Evolutionary conservation across 2,888 invertebrate genomes (phyloP).

Genomic region (Folsomia manolachei): DNA sequence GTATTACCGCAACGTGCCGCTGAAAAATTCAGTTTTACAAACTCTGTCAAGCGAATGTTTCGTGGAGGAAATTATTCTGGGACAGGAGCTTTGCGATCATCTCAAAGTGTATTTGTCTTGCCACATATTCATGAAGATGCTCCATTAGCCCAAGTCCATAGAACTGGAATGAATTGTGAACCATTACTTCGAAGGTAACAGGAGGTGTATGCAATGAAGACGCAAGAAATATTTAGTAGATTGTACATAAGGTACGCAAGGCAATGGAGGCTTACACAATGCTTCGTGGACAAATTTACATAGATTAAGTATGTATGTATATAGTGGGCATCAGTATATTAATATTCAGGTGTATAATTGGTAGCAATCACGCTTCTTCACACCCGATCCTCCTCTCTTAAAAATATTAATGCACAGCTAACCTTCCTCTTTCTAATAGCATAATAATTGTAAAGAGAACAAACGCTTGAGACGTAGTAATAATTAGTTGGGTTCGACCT

Average conservation of each 20-base stretch:
- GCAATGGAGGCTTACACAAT: not conserved
- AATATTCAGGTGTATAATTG: slow-evolving; percentile 1
- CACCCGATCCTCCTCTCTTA: not conserved
- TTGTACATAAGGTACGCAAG: too few relatives aligned
- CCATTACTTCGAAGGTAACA: slow-evolving; percentile 45
- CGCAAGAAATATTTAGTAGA: not conserved
- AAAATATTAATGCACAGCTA: too few relatives aligned
- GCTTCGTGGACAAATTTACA: slow-evolving; percentile 6
- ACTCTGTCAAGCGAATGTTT: slow-evolving; percentile 47
- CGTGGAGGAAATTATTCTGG: slow-evolving; percentile 39
- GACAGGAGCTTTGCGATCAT: slow-evolving; percentile 44
- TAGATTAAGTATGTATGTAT: not conserved
- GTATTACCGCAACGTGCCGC: slow-evolving; percentile 24
- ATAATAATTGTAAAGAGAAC: not conserved
- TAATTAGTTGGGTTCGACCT: not conserved
- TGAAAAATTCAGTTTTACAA: slow-evolving; percentile 45
- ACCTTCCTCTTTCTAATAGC: not conserved
- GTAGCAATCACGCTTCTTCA: not conserved
- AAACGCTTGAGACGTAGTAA: not conserved
- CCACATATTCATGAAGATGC: slow-evolving; percentile 48
- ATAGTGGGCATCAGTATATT: not conserved
- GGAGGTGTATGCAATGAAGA: not conserved
- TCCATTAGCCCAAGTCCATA: slow-evolving; percentile 30
- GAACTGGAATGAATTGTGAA: slow-evolving; percentile 42
- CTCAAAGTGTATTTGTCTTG: slow-evolving; percentile 50